phyloP scores from a whole-genome alignment of 2,113 vertebrate genomes.

The Dryoscopus gambensis region DNA sequence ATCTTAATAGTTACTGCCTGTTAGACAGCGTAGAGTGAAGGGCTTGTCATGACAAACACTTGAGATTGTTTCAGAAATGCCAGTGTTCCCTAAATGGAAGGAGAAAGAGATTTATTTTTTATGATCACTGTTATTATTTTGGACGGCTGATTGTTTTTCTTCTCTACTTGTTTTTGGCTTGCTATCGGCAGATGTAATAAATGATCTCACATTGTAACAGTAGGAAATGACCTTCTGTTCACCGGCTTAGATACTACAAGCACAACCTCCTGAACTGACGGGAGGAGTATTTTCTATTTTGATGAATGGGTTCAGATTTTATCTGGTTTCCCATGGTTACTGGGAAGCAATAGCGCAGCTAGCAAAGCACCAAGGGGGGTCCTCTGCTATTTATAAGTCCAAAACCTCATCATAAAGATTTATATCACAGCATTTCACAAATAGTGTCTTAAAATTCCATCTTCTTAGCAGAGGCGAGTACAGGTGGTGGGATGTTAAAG shows the following conservation, averaged over 20 bases:
- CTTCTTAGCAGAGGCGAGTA: background rate
- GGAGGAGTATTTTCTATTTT: constrained; percentile 2
- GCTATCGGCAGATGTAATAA: background rate
- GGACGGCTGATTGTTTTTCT: background rate
- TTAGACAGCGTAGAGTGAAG: background rate
- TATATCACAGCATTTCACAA: background rate
- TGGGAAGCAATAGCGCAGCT: background rate
- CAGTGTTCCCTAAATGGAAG: background rate
- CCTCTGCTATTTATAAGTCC: constrained; percentile 5
- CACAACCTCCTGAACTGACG: background rate
- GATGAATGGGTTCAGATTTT: constrained; percentile 37
- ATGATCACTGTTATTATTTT: background rate
- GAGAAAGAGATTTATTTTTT: background rate
- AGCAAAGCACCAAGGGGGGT: background rate
- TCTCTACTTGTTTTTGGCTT: background rate
- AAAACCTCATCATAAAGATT: constrained; percentile 1
- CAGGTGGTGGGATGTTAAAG: background rate
- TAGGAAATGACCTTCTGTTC: background rate
- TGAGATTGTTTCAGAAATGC: background rate
- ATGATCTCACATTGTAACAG: background rate
- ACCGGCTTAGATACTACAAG: background rate
- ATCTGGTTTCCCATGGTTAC: constrained; percentile 44
- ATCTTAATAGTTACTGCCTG: background rate
- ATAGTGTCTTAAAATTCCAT: background rate
- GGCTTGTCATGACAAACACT: background rate